These are phyloP conservation scores for Cassiopea xamachana DNA, from an alignment of 30 jellyfish, hydroid and myxozoan species.

Conservation along the genomic window DNA sequence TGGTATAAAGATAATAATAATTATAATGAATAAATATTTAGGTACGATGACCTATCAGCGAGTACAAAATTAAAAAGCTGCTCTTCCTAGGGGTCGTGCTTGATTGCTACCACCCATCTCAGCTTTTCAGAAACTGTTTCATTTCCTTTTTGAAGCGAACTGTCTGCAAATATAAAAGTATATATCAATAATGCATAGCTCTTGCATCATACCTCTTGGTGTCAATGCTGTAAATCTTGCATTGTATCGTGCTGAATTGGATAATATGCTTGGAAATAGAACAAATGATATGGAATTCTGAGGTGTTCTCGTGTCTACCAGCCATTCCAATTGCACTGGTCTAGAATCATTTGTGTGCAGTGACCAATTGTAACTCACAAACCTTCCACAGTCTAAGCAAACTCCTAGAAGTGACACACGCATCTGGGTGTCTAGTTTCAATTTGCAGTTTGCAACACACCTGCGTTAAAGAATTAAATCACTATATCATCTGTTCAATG, in stretches of 20 bases:
- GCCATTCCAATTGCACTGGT: constrained; percentile 24
- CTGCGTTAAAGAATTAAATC: not conserved
- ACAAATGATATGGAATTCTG: constrained; percentile 42
- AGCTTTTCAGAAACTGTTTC: too few species aligned
- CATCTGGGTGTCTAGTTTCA: constrained; percentile 52
- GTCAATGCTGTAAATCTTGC: constrained; percentile 46
- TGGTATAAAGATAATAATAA: too few species aligned
- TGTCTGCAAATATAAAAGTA: too few species aligned
- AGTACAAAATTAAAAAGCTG: too few species aligned
- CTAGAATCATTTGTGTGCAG: not conserved
- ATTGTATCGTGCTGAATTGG: constrained; percentile 5
- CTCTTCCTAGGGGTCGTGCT: too few species aligned
- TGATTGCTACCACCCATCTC: too few species aligned
- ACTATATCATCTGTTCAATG: too few species aligned
- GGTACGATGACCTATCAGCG: too few species aligned
- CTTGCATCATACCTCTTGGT: constrained; percentile 20
- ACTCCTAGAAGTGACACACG: constrained; percentile 50
- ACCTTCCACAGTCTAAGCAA: constrained; percentile 33
- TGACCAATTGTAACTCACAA: constrained; percentile 23
- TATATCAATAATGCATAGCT: too few species aligned
- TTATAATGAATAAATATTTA: too few species aligned
- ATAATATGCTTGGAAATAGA: constrained; percentile 22
- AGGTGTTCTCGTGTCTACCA: constrained; percentile 45
- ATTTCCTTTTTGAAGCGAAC: too few species aligned
- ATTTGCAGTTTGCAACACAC: constrained; percentile 48